These are phyloP conservation scores for Nephrotoma guestfalica DNA, from an alignment of 2,888 invertebrate species.

Conservation along the genomic window DNA sequence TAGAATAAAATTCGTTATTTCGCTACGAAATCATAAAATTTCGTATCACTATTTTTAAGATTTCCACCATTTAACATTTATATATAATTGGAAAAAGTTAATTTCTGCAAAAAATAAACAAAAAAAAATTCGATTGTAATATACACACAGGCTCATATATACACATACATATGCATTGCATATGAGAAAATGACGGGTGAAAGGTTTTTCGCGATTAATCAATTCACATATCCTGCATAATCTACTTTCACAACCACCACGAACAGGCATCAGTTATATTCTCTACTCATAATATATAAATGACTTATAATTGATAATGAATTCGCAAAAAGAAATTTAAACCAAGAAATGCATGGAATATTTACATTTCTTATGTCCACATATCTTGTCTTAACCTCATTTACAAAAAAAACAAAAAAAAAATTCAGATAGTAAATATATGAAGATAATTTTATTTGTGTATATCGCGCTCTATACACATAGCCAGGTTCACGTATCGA, in stretches of 20 bases:
- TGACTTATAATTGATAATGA: background rate
- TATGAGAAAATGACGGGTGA: background rate
- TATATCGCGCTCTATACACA: background rate
- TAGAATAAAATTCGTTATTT: background rate
- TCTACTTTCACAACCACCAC: background rate
- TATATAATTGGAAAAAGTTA: background rate
- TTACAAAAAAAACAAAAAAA: background rate
- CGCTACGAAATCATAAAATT: background rate
- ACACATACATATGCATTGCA: background rate
- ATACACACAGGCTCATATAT: background rate
- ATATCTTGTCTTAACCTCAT: background rate
- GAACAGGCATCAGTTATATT: background rate
- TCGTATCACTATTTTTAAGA: background rate
- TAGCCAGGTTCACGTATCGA: background rate
- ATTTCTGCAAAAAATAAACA: background rate
- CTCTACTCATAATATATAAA: background rate
- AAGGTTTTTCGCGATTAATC: background rate
- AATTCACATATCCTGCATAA: background rate
- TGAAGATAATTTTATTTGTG: background rate
- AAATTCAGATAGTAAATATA: background rate
- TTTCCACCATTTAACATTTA: background rate
- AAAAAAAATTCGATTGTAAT: background rate
- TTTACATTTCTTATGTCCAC: background rate
- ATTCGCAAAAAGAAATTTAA: background rate
- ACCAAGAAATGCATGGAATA: background rate